Percentiles rank a stretch among this genome's conserved stretches.
Evolutionary conservation across 1,140 invertebrate genomes (phyloP).

Genomic region (Hylaeus volcanicus): DNA sequence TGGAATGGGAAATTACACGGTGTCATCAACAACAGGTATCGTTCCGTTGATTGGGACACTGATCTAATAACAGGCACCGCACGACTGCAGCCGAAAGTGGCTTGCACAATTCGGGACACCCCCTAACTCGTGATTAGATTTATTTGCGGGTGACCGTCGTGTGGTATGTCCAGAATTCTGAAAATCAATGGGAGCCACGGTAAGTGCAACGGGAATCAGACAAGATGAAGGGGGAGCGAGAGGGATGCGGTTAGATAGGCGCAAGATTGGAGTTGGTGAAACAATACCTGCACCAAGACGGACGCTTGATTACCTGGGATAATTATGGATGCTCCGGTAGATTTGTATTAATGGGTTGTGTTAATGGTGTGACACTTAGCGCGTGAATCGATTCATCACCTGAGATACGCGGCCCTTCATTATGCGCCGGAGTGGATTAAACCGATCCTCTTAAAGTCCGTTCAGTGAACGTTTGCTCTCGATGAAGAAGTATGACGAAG

Average conservation of each 20-base stretch:
- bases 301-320: conserved; percentile 42
- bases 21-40: conserved; percentile 35
- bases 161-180: conserved; percentile 71
- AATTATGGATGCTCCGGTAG: conserved; percentile 26
- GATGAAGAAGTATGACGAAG: no score
- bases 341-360: conserved; percentile 27
- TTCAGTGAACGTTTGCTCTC: background rate
- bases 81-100: conserved; percentile 64
- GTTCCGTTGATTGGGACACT: conserved; percentile 41
- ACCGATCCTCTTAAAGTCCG: background rate
- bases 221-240: conserved; percentile 43
- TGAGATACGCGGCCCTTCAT: background rate
- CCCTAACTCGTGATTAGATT: conserved; percentile 73
- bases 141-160: conserved; percentile 73
- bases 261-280: conserved; percentile 54
- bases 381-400: background rate
- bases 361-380: conserved; percentile 4
- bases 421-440: background rate
- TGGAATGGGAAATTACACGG: conserved; percentile 5
- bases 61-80: conserved; percentile 46
- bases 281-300: conserved; percentile 44
- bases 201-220: conserved; percentile 25
- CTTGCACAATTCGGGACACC: conserved; percentile 67
- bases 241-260: conserved; percentile 44
- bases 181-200: conserved; percentile 68